These are phyloP conservation scores for Petrolisthes manimaculis DNA, from an alignment of 2,888 invertebrate species.

Conservation along the genomic window DNA sequence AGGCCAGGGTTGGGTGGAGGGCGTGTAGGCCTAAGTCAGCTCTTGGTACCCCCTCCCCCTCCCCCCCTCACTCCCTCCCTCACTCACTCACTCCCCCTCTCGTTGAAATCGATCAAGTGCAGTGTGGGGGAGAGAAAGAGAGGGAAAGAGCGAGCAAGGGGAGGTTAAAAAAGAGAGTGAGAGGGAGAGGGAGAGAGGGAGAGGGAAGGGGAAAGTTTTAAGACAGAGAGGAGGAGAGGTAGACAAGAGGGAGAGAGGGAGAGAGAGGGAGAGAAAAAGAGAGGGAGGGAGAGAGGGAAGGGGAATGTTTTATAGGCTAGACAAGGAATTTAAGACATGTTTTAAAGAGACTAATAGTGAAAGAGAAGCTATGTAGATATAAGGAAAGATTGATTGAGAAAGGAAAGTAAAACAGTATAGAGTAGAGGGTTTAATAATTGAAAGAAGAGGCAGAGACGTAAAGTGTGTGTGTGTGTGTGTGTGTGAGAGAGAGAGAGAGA, in stretches of 20 bases:
- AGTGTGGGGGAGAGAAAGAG: constrained; percentile 23
- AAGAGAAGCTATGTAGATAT: no score
- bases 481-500: no score
- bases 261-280: constrained; percentile 13
- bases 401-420: no score
- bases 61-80: no score
- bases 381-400: no score
- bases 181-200: not conserved
- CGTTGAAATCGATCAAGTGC: constrained; percentile 48
- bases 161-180: not conserved
- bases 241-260: not conserved
- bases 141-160: not conserved
- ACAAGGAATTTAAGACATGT: no score
- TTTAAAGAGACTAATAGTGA: no score
- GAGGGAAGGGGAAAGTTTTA: not conserved
- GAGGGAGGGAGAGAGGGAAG: constrained; percentile 14
- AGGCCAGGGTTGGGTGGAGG: not conserved
- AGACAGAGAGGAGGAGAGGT: not conserved
- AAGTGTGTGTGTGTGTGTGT: no score
- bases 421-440: no score
- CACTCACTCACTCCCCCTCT: constrained; percentile 14
- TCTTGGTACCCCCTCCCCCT: not conserved
- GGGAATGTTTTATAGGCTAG: not conserved
- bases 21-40: constrained; percentile 25
- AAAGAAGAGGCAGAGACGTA: no score